A percentile compares a stretch with the other conserved stretches of the same genome.
Evolutionary conservation across 2,888 invertebrate genomes (phyloP).

Genomic region (Anaspis maculata): DNA sequence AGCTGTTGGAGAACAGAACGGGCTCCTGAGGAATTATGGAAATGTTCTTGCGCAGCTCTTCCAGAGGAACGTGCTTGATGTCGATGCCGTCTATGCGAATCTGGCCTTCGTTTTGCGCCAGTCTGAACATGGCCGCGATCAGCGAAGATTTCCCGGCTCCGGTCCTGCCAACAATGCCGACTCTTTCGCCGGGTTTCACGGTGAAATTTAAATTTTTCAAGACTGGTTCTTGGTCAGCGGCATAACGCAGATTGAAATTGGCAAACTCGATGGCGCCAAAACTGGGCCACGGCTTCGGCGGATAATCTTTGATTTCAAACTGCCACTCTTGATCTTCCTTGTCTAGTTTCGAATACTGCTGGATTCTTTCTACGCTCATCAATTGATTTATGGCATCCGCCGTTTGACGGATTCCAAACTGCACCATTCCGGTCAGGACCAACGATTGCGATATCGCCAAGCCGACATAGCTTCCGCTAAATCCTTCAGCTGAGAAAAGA

Average conservation of each 20-base stretch:
- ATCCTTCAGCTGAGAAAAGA: conserved; percentile 6
- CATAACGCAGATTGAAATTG: conserved; percentile 56
- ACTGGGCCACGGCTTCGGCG: conserved; percentile 44
- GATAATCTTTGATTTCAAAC: conserved; percentile 3
- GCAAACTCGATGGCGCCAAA: conserved; percentile 52
- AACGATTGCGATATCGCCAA: conserved; percentile 61
- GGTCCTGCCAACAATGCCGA: conserved; percentile 49
- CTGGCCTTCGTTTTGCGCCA: conserved; percentile 45
- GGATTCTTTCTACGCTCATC: conserved; percentile 68
- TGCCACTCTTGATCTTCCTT: conserved; percentile 46
- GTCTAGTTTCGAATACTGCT: conserved; percentile 66
- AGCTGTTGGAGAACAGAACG: conserved; percentile 53
- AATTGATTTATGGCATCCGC: conserved; percentile 64
- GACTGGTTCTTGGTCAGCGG: conserved; percentile 53
- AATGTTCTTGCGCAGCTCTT: conserved; percentile 46
- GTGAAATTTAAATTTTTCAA: conserved; percentile 57
- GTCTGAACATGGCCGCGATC: conserved; percentile 47
- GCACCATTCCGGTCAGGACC: conserved; percentile 67
- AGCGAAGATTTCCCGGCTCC: conserved; percentile 48
- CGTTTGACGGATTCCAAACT: conserved; percentile 67
- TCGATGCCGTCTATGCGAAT: conserved; percentile 47
- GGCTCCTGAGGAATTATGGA: conserved; percentile 59
- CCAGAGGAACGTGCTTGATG: conserved; percentile 39
- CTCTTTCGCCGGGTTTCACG: conserved; percentile 55
- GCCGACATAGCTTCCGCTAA: conserved; percentile 49